Evolutionary conservation across 1,140 invertebrate genomes (phyloP).

Genomic region (Belonocnema kinseyi): DNA sequence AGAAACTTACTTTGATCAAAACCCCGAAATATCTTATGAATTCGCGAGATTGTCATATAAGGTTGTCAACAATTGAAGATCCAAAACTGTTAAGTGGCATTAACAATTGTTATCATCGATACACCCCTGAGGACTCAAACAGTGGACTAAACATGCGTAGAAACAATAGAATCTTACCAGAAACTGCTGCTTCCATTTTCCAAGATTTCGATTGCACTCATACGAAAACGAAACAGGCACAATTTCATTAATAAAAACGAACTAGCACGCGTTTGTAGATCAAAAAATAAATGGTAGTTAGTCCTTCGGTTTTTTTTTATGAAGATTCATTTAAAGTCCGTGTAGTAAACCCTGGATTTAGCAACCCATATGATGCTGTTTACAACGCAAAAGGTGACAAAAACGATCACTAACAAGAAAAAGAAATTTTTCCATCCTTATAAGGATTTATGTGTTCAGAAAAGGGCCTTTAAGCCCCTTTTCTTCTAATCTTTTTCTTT

Average conservation of each 20-base stretch:
- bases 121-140: constrained; percentile 16
- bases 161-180: constrained; percentile 18
- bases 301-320: constrained; percentile 7
- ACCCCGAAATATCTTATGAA: neutral
- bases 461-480: neutral
- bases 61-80: neutral
- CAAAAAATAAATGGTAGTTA: neutral
- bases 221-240: neutral
- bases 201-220: neutral
- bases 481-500: neutral
- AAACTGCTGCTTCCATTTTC: constrained; percentile 18
- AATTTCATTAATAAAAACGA: neutral
- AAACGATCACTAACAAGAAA: neutral
- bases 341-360: constrained; percentile 1
- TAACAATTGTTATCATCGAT: neutral
- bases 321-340: neutral
- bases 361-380: constrained; percentile 24
- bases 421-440: neutral
- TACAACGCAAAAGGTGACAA: constrained; percentile 12
- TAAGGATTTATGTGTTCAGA: neutral
- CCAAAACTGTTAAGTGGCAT: neutral
- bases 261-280: neutral
- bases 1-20: neutral
- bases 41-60: neutral
- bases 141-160: constrained; percentile 29